Percentiles rank a stretch among this genome's conserved stretches.
phyloP scores from a whole-genome alignment of 2,888 invertebrate species.

The Noctua pronuba region DNA sequence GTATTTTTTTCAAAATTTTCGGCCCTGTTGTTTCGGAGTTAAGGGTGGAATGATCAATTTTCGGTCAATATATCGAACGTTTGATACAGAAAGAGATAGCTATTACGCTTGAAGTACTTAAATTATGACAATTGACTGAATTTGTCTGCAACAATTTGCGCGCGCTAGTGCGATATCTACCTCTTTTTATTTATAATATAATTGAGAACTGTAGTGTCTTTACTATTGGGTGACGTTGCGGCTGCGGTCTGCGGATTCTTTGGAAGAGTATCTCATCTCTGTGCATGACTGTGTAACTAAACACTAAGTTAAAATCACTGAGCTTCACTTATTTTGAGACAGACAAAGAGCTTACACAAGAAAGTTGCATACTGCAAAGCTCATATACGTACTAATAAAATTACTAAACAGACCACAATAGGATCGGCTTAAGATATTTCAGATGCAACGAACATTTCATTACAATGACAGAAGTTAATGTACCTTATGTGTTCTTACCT shows the following conservation, averaged over 20 bases:
- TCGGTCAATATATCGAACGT: too few relatives aligned
- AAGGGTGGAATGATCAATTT: too few relatives aligned
- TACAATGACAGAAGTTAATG: background rate
- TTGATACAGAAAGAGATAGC: too few relatives aligned
- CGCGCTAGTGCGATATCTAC: too few relatives aligned
- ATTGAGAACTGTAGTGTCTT: background rate
- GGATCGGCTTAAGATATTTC: constrained; percentile 21
- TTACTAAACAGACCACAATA: constrained; percentile 19
- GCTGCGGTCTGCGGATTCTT: background rate
- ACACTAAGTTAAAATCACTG: background rate
- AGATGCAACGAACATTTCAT: background rate
- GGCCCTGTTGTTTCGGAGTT: too few relatives aligned
- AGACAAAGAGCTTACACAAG: constrained; percentile 17
- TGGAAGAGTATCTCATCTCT: background rate
- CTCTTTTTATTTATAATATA: too few relatives aligned
- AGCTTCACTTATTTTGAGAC: background rate
- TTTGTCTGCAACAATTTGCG: too few relatives aligned
- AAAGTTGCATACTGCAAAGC: background rate
- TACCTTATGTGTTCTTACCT: background rate
- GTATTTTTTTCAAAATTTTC: too few relatives aligned
- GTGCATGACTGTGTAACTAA: background rate
- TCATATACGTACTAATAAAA: constrained; percentile 1
- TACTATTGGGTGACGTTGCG: background rate
- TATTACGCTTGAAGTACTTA: too few relatives aligned
- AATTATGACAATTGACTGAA: too few relatives aligned